Conservation (phyloP, 1,140 invertebrate species). For the Augochlora pura region DNA sequence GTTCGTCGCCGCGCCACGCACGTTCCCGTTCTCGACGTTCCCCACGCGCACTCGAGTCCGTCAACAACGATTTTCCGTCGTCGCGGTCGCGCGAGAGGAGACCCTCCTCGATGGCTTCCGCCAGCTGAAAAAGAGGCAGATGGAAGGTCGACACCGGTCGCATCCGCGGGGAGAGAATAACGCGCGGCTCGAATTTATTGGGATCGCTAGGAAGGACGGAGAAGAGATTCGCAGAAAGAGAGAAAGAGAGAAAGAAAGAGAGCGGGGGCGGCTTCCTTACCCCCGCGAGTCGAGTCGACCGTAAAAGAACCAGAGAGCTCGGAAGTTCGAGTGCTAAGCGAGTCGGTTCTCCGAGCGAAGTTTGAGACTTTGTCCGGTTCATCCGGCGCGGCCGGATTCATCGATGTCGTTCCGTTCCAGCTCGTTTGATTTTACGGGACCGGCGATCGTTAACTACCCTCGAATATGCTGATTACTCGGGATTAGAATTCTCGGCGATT, state of each 20-base stretch:
- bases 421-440: slow-evolving; percentile 34
- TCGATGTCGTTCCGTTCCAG: slow-evolving; percentile 29
- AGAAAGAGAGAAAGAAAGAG: no score
- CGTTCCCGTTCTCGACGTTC: slow-evolving; percentile 35
- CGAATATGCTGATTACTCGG: slow-evolving; percentile 40
- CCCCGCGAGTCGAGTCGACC: neutral
- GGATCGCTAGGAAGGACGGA: no score
- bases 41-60: slow-evolving; percentile 52
- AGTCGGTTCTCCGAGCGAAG: slow-evolving; percentile 1
- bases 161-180: neutral
- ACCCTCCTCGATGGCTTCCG: slow-evolving; percentile 31
- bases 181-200: neutral
- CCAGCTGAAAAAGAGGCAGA: slow-evolving; percentile 15
- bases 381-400: neutral
- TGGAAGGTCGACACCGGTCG: neutral
- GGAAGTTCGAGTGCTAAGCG: slow-evolving; percentile 30
- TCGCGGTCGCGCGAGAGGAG: slow-evolving; percentile 44
- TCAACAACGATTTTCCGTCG: slow-evolving; percentile 61
- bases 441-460: slow-evolving; percentile 20
- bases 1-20: slow-evolving; percentile 22
- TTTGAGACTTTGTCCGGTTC: slow-evolving; percentile 8
- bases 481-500: slow-evolving; percentile 38
- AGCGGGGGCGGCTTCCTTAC: no score
- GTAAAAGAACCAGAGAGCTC: slow-evolving; percentile 6
- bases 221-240: no score